Evolutionary conservation across 2,797 vertebrate genomes (phyloP), one percentile per base, ranked within the genome.

Genomic region (Crenuchus spilurus): DNA sequence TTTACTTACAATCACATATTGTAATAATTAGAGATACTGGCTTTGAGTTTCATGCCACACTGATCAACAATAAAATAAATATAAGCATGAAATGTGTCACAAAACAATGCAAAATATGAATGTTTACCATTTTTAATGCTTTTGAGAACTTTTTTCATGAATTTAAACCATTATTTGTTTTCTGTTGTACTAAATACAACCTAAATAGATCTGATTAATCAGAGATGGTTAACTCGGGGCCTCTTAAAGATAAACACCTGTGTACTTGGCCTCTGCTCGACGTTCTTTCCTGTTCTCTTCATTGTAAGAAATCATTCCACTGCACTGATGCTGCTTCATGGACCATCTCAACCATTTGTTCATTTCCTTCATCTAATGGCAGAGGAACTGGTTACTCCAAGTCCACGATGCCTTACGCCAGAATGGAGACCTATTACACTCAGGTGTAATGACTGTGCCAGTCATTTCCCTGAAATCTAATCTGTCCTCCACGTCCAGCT

Each of bases 371-470:
- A 60, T 39, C 33, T 60, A 60, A 37, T 35, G 57, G 18, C 35
- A 39, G 13, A 2, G 20, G 35, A 37, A 60, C 20, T 5, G 18
- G 4, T 18, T 35, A 2, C n/a, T 30, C 26, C 6, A 55, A 14
- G 42, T n/a, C 42, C 2, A 2, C 30, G 11, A 24, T 35, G n/a
- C 1, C 16, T 58, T 10, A 2, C 11, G 55, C 55, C 55, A 58
- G 8, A 58, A 58, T 33, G n/a, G 31, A 58, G 31, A 58, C 33
- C 55, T 22, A 39, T 60, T 60, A 39, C 33, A 60, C 57, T 26
- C 49, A 52, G 11, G 49, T 52, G 49, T 26, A 52, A 52, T 52
- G 49, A 60, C 30, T 20, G 30, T 57, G 49, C 9, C 9, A 26
- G 49, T 14, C 49, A 11, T 11, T 52, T 52, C 0, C 49, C 49